phyloP scores from a whole-genome alignment of 1,140 invertebrate genomes.

The Ruditapes philippinarum region DNA sequence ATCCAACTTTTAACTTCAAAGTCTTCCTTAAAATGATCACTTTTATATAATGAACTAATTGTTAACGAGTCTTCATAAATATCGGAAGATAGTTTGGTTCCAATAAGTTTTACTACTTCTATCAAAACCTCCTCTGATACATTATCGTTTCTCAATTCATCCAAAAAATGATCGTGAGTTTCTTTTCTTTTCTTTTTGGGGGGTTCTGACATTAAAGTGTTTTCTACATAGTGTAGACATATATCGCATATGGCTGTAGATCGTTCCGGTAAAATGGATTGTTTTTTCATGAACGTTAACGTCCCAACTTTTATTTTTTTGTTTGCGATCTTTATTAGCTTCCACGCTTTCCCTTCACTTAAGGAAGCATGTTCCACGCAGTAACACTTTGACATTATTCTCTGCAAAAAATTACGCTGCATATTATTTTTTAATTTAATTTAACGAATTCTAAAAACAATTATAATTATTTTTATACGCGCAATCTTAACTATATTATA shows the following conservation, averaged over 20 bases:
- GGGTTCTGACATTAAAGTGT: background rate
- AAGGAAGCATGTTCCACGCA: background rate
- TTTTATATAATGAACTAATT: background rate
- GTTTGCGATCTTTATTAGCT: background rate
- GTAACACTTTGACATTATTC: background rate
- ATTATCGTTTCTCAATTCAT: background rate
- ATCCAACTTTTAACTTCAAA: background rate
- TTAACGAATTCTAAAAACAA: no score
- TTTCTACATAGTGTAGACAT: background rate
- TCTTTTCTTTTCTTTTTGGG: background rate
- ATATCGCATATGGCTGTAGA: background rate
- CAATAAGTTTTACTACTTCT: background rate
- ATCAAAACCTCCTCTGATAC: background rate
- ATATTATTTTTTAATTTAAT: no score
- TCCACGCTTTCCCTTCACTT: background rate
- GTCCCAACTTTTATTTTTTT: background rate
- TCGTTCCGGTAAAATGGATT: background rate
- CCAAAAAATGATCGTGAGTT: background rate
- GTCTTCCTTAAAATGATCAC: background rate
- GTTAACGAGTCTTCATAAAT: background rate
- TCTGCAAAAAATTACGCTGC: background rate
- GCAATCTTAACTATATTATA: no score
- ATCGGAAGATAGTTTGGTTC: background rate
- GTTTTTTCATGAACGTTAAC: background rate
- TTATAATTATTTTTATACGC: no score